These are phyloP conservation scores for Parthenolecanium corni DNA, from an alignment of 2,888 invertebrate genomes.

Conservation along the genomic window DNA sequence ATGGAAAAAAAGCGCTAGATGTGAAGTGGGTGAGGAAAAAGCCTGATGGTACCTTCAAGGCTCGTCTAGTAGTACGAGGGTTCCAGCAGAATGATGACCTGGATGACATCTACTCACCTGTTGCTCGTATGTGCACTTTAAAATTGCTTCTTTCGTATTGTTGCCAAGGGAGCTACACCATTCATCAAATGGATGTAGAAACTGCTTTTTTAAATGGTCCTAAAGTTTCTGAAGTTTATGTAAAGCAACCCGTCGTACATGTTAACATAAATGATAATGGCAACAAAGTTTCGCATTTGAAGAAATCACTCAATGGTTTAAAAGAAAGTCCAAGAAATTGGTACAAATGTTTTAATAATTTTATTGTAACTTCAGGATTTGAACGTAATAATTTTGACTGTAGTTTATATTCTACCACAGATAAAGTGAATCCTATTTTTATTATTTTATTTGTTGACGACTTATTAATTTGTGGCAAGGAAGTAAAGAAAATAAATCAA, in stretches of 20 bases:
- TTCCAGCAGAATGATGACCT: conserved; percentile 28
- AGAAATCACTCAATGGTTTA: conserved; percentile 30
- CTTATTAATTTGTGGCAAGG: conserved; percentile 14
- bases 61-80: conserved; percentile 34
- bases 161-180: conserved; percentile 32
- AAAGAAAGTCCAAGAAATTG: conserved; percentile 29
- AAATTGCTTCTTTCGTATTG: conserved; percentile 34
- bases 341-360: conserved; percentile 16
- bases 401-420: neutral
- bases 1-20: conserved; percentile 2
- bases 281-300: conserved; percentile 26
- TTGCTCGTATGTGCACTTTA: conserved; percentile 33
- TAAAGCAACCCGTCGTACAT: conserved; percentile 30
- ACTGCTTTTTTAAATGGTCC: conserved; percentile 36
- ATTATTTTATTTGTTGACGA: conserved; percentile 26
- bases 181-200: conserved; percentile 35
- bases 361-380: conserved; percentile 26
- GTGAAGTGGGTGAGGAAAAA: conserved; percentile 17
- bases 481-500: neutral
- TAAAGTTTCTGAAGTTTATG: conserved; percentile 34
- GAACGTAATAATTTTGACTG: conserved; percentile 3
- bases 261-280: conserved; percentile 18
- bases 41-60: conserved; percentile 29
- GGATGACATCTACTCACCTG: conserved; percentile 33
- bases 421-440: neutral